These are phyloP conservation scores for Neotoxoptera formosana DNA, from an alignment of 1,140 invertebrate species.

Conservation along the genomic window DNA sequence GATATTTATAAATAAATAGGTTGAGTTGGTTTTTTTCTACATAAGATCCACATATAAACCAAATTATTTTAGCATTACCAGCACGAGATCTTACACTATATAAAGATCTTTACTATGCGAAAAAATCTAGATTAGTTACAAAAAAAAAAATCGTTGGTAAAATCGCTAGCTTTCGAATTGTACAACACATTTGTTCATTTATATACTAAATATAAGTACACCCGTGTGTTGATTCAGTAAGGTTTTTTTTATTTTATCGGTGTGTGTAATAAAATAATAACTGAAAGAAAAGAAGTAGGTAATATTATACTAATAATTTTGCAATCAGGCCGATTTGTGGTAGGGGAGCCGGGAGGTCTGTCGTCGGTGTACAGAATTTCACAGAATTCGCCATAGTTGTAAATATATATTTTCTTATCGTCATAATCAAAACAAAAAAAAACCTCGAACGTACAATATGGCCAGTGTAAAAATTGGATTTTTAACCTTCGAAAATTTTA, in stretches of 20 bases:
- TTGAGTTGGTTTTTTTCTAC: not conserved
- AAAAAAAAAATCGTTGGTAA: not conserved
- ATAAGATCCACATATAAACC: not conserved
- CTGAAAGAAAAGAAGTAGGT: not conserved
- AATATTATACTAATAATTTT: not conserved
- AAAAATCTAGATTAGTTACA: not conserved
- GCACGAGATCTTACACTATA: not conserved
- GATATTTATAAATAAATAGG: constrained; percentile 17
- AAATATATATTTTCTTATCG: not conserved
- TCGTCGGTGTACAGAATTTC: not conserved
- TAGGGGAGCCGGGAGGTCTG: not conserved
- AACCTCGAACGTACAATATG: not conserved
- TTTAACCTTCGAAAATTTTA: constrained; percentile 9
- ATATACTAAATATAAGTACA: not conserved
- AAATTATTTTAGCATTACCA: not conserved
- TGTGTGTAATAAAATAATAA: constrained; percentile 22
- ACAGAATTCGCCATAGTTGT: not conserved
- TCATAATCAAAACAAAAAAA: constrained; percentile 3
- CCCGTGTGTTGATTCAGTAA: not conserved
- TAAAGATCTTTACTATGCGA: not conserved
- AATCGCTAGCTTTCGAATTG: constrained; percentile 14
- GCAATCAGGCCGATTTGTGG: not conserved
- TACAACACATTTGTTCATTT: not conserved
- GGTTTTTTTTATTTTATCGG: not conserved
- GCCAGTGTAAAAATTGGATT: not conserved